These are phyloP conservation scores for Galerucella calmariensis DNA, from an alignment of 2,888 invertebrate species.

Conservation along the genomic window DNA sequence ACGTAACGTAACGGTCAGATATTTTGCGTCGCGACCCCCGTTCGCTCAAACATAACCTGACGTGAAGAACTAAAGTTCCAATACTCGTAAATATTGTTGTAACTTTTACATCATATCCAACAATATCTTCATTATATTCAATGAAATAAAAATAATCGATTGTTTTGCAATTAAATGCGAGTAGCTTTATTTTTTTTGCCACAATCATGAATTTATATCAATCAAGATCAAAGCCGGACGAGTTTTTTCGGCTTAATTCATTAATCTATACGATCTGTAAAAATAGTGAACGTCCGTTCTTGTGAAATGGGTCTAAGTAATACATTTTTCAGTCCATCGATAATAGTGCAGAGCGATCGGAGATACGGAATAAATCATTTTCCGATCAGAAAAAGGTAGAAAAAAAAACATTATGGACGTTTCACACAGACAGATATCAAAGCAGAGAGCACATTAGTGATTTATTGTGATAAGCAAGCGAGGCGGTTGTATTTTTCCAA, in stretches of 20 bases:
- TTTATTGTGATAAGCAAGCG: constrained; percentile 61
- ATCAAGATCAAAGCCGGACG: constrained; percentile 1
- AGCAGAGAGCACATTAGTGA: constrained; percentile 55
- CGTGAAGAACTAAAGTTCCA: no score
- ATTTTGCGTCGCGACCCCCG: no score
- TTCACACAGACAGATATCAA: constrained; percentile 57
- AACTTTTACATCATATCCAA: no score
- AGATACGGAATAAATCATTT: constrained; percentile 57
- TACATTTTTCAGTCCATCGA: constrained; percentile 29
- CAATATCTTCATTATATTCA: no score
- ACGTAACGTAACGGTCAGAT: no score
- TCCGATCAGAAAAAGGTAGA: constrained; percentile 54
- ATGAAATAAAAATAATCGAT: background rate
- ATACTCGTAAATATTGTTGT: no score
- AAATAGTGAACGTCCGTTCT: constrained; percentile 35
- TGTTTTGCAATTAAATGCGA: background rate
- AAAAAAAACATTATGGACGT: constrained; percentile 54
- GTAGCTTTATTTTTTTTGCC: background rate
- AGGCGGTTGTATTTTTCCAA: constrained; percentile 58
- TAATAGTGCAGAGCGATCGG: constrained; percentile 46
- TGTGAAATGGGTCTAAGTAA: constrained; percentile 39
- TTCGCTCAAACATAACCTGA: no score
- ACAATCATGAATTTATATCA: background rate
- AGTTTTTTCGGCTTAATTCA: constrained; percentile 23
- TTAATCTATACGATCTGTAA: constrained; percentile 33